Base-by-base conservation (phyloP, 2,888 invertebrate species). In the Euplagia quadripunctaria region DNA sequence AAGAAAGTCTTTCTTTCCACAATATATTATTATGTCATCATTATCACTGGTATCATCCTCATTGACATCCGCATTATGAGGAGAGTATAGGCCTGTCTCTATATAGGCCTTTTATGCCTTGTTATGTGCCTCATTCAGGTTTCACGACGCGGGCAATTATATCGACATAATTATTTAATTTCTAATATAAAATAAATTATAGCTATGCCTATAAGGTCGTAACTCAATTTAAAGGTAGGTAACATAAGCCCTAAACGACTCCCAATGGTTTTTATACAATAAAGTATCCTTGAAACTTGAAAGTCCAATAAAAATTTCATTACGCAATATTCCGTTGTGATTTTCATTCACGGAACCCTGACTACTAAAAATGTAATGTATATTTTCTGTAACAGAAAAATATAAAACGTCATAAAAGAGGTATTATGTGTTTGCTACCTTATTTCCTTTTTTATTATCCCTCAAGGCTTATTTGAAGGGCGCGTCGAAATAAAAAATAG, bases 341-440 rank as follows among this genome's bases (percentile, higher is more conserved):
- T 41, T 49, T 63, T 42, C 42, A 61, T 42, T 67, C 4, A 64
- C 58, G 76, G 87, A 82, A 67, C 87, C 79, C 86, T 49, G 75
- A 81, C 69, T 82, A 82, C 80, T 86, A 86, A 86, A 87, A 68
- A 4, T 84, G 79, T 87, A 85, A 86, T 85, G 85, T 87, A 71
- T 75, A 78, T 79, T 87, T 84, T 82, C 71, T 79, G 79, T 83
- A 82, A 85, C 87, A 84, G 83, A 86, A 86, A 89, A 86, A 86
- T 86, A 87, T 87, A 86, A 85, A 84, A 86, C 72, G 80, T 70
- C 85, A 82, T 89, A 88, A 88, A 88, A 82, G 73, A 73, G 16
- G 79, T 83, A 80, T 85, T 85, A 87, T 74, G 77, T 75, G 80
- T 76, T 68, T 77, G 72, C 70, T 72, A 69, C 71, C 70, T 79